Conservation (phyloP, 2,888 invertebrate species). For the Agrochola circellaris region DNA sequence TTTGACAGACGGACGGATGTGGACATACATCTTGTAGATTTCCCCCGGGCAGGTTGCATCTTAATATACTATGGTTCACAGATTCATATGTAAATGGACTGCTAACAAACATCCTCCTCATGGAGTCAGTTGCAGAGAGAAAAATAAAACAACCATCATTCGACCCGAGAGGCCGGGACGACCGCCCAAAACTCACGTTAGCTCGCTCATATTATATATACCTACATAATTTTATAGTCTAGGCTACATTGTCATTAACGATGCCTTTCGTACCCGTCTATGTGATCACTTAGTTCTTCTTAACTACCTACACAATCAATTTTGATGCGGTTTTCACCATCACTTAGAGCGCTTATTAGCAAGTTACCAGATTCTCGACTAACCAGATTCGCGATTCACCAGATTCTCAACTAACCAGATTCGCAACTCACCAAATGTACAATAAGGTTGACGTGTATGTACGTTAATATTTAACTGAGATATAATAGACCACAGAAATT, state of each 20-base stretch:
- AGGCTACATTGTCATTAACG: too few relatives aligned
- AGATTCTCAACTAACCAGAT: too few relatives aligned
- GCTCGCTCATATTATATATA: background rate
- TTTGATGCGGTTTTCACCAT: background rate
- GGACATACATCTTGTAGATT: constrained; percentile 56
- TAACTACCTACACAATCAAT: background rate
- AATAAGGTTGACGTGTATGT: background rate
- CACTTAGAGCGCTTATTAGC: too few relatives aligned
- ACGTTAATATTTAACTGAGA: background rate
- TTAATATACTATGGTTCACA: constrained; percentile 23
- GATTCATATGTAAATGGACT: constrained; percentile 31
- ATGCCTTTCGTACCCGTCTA: too few relatives aligned
- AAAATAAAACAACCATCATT: background rate
- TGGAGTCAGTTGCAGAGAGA: background rate
- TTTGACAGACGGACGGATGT: constrained; percentile 29
- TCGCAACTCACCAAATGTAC: too few relatives aligned
- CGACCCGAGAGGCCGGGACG: background rate
- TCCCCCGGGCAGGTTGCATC: constrained; percentile 51
- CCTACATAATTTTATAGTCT: background rate
- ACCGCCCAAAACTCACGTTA: background rate
- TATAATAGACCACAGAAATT: background rate
- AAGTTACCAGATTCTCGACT: too few relatives aligned
- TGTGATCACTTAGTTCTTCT: background rate
- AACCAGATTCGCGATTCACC: too few relatives aligned
- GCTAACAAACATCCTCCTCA: background rate